These are phyloP conservation scores for Drosophila acutilabella DNA, from an alignment of 2,888 invertebrate genomes.

Conservation along the genomic window DNA sequence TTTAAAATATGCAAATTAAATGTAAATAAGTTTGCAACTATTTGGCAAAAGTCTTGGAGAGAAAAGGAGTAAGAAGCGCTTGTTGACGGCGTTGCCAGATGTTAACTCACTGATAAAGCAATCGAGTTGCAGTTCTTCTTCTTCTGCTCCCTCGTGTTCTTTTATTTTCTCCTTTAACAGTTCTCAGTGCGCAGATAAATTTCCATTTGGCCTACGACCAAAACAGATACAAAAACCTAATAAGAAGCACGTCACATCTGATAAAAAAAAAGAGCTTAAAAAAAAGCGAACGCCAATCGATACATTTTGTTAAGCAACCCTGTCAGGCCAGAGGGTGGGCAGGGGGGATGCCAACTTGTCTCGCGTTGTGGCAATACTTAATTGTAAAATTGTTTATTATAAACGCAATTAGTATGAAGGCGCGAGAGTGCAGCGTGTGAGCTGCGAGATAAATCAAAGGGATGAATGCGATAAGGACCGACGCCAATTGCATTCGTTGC, in stretches of 20 bases:
- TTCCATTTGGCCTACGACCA: slow-evolving; percentile 51
- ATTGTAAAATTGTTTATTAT: slow-evolving; percentile 69
- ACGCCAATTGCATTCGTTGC: slow-evolving; percentile 51
- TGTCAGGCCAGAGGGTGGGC: slow-evolving; percentile 11
- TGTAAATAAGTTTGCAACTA: slow-evolving; percentile 83
- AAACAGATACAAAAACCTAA: slow-evolving; percentile 42
- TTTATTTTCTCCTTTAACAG: slow-evolving; percentile 49
- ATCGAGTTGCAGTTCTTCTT: slow-evolving; percentile 27
- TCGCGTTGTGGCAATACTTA: slow-evolving; percentile 33
- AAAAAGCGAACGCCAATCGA: slow-evolving; percentile 40
- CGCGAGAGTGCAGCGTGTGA: slow-evolving; percentile 43
- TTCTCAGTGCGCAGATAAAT: slow-evolving; percentile 58
- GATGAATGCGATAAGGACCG: slow-evolving; percentile 74
- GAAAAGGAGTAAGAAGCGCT: not conserved
- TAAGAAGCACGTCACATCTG: slow-evolving; percentile 65
- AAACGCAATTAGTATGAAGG: slow-evolving; percentile 59
- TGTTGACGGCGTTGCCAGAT: slow-evolving; percentile 36
- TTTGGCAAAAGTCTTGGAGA: slow-evolving; percentile 56
- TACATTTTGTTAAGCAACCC: slow-evolving; percentile 46
- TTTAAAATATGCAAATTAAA: slow-evolving; percentile 83
- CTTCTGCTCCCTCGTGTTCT: not conserved
- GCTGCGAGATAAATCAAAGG: slow-evolving; percentile 77
- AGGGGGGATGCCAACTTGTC: slow-evolving; percentile 28
- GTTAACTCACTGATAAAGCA: slow-evolving; percentile 45
- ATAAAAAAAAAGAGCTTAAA: slow-evolving; percentile 52